Conservation (phyloP, 37 sponge, comb jelly and placozoan genomes). For the Oopsacas minuta region DNA sequence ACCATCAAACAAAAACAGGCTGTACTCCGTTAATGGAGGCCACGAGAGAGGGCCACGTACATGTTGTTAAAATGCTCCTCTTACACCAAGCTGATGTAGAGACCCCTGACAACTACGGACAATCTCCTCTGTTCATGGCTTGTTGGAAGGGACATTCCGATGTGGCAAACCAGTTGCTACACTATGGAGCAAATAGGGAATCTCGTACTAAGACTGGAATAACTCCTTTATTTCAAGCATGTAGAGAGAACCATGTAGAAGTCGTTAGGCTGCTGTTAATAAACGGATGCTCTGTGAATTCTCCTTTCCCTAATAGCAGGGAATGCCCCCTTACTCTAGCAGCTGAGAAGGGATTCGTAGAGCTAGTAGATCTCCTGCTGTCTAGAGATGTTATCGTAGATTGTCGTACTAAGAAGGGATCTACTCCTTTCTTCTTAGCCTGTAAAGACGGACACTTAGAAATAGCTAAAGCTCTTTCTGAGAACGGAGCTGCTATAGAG, state of each 20-base stretch:
- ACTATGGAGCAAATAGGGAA: constrained; percentile 80
- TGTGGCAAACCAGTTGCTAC: constrained; percentile 74
- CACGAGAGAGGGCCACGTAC: constrained; percentile 75
- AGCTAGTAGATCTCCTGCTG: constrained; percentile 66
- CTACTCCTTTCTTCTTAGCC: constrained; percentile 85
- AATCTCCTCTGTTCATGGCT: constrained; percentile 97
- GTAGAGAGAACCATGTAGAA: constrained; percentile 92
- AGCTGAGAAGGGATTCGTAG: constrained; percentile 78
- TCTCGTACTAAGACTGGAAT: constrained; percentile 96
- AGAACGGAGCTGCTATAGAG: constrained; percentile 67
- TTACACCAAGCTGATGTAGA: constrained; percentile 85
- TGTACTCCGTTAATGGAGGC: constrained; percentile 43
- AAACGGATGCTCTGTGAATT: constrained; percentile 81
- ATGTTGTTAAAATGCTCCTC: constrained; percentile 72
- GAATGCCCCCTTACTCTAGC: constrained; percentile 93
- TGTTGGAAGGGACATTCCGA: constrained; percentile 97
- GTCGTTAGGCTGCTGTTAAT: constrained; percentile 86
- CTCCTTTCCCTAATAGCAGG: constrained; percentile 91
- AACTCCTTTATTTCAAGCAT: constrained; percentile 97
- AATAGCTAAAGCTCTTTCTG: constrained; percentile 50
- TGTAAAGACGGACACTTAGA: constrained; percentile 77
- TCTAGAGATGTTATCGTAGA: constrained; percentile 48
- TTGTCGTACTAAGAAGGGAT: constrained; percentile 90
- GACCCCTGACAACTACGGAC: constrained; percentile 99
- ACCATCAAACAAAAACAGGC: constrained; percentile 94